Evolutionary conservation across 1,140 invertebrate species (phyloP).

Genomic region (Cotesia vestalis): DNA sequence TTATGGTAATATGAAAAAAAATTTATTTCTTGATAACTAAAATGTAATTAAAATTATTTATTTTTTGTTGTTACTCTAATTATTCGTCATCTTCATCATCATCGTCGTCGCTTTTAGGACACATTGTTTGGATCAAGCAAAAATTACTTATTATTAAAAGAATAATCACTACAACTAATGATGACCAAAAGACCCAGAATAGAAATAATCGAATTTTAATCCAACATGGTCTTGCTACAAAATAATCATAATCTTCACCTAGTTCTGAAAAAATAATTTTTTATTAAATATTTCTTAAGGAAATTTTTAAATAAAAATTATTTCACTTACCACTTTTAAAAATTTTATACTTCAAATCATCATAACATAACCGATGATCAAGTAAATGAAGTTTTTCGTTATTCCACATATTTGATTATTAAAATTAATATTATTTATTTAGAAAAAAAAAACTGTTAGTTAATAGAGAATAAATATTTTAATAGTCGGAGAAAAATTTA

Average conservation of each 20-base stretch:
- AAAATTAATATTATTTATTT: too few relatives aligned
- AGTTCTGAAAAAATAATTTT: conserved; percentile 41
- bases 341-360: conserved; percentile 6
- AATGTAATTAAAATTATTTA: too few relatives aligned
- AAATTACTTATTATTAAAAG: conserved; percentile 46
- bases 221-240: conserved; percentile 44
- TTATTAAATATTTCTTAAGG: neutral
- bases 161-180: conserved; percentile 45
- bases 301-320: neutral
- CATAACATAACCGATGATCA: neutral
- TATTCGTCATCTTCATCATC: too few relatives aligned
- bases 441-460: too few relatives aligned
- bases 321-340: conserved; percentile 16
- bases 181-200: conserved; percentile 54
- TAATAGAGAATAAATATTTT: too few relatives aligned
- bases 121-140: conserved; percentile 38
- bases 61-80: too few relatives aligned
- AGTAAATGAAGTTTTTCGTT: conserved; percentile 1
- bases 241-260: conserved; percentile 44
- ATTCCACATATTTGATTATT: conserved; percentile 9
- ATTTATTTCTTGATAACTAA: too few relatives aligned
- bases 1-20: too few relatives aligned
- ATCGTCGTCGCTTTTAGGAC: neutral
- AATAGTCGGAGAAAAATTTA: too few relatives aligned
- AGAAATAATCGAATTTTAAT: conserved; percentile 51